phyloP scores from a whole-genome alignment of 1,140 invertebrate species.

The Fopius arisanus region DNA sequence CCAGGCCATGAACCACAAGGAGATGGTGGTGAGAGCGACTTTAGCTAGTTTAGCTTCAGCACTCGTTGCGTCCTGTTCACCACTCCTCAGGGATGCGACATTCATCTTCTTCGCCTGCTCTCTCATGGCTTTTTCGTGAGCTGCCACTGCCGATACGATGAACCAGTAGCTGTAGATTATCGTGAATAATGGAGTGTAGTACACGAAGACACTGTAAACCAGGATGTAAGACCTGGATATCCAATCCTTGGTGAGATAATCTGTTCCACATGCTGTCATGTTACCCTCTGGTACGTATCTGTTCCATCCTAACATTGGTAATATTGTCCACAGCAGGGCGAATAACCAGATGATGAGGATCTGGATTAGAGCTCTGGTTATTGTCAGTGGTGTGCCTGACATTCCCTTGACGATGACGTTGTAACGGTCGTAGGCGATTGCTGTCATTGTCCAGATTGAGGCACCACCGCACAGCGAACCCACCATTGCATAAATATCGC shows the following conservation, averaged over 20 bases:
- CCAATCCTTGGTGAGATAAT: conserved; percentile 77
- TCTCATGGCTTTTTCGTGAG: conserved; percentile 82
- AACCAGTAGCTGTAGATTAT: conserved; percentile 83
- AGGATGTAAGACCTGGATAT: conserved; percentile 74
- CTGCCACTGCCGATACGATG: conserved; percentile 80
- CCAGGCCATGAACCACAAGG: conserved; percentile 86
- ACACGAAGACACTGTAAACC: conserved; percentile 75
- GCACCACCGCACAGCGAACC: conserved; percentile 82
- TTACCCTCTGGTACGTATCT: conserved; percentile 90
- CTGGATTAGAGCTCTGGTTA: conserved; percentile 72
- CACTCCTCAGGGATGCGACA: conserved; percentile 77
- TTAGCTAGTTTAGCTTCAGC: conserved; percentile 81
- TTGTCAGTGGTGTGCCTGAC: conserved; percentile 75
- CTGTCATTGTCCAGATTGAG: conserved; percentile 85
- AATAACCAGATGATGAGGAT: conserved; percentile 77
- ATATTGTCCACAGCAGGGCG: conserved; percentile 73
- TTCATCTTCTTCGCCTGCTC: conserved; percentile 89
- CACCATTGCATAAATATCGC: conserved; percentile 80
- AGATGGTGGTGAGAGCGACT: conserved; percentile 81
- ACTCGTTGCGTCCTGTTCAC: conserved; percentile 72
- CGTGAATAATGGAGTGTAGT: conserved; percentile 74
- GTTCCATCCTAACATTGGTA: conserved; percentile 83
- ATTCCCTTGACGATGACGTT: conserved; percentile 86
- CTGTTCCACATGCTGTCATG: conserved; percentile 85
- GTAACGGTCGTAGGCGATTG: conserved; percentile 84